These are phyloP conservation scores for Anguilla pacifica DNA, from an alignment of 2,797 vertebrate species.

Conservation along the genomic window DNA sequence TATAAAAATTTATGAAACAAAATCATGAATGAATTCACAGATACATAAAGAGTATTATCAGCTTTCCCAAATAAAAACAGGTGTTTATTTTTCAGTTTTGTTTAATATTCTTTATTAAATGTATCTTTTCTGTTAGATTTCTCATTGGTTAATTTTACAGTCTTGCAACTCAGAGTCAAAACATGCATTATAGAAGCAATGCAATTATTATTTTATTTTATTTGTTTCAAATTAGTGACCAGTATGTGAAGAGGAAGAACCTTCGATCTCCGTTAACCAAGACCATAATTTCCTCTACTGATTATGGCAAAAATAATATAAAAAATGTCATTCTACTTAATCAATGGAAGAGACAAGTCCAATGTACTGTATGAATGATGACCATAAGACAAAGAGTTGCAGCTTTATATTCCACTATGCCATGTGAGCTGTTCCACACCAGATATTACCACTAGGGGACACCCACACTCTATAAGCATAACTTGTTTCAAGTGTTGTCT, in stretches of 20 bases:
- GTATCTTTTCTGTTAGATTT: background rate
- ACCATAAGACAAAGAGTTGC: background rate
- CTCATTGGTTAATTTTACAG: background rate
- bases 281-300: background rate
- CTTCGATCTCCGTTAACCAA: background rate
- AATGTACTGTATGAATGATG: background rate
- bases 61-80: background rate
- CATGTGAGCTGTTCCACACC: background rate
- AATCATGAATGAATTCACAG: background rate
- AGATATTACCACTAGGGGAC: conserved; percentile 3
- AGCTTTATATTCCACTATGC: background rate
- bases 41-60: background rate
- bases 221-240: too few species aligned
- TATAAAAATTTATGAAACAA: background rate
- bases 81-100: background rate
- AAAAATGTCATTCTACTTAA: background rate
- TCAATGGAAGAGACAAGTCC: background rate
- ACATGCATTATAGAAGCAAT: too few species aligned
- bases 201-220: too few species aligned
- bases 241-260: too few species aligned
- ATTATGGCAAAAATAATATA: background rate
- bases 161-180: background rate
- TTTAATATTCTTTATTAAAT: background rate
- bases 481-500: background rate
- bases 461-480: background rate